These are phyloP conservation scores for Otolemur garnettii DNA, from an alignment of 2,113 vertebrate genomes.

Conservation along the genomic window DNA sequence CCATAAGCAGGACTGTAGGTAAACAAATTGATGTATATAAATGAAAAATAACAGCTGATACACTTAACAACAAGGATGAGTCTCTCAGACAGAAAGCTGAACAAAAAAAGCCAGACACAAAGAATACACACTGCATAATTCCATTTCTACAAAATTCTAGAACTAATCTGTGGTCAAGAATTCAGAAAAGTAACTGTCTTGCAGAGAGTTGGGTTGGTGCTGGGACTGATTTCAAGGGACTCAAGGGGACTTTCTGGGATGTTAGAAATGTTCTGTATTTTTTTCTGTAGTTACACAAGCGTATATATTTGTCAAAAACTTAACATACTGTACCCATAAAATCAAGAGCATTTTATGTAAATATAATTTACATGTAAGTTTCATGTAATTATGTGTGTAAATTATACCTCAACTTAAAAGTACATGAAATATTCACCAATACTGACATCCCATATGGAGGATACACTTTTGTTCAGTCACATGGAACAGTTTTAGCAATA, in stretches of 20 bases:
- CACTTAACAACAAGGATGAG: no score
- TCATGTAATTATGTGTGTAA: background rate
- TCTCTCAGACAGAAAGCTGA: background rate
- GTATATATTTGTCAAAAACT: background rate
- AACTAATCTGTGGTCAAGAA: background rate
- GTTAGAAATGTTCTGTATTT: background rate
- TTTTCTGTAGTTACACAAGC: background rate
- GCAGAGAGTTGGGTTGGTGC: background rate
- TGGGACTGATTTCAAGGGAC: no score
- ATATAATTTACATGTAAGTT: background rate
- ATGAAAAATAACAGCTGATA: background rate
- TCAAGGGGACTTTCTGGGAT: background rate
- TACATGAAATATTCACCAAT: background rate
- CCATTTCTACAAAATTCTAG: background rate
- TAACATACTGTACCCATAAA: background rate
- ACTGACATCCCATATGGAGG: background rate
- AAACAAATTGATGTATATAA: background rate
- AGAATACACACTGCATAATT: background rate
- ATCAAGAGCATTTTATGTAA: background rate
- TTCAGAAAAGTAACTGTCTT: background rate
- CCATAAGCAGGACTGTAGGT: background rate
- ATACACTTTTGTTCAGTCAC: background rate
- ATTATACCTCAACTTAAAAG: conserved; percentile 10
- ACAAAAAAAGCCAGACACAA: background rate
- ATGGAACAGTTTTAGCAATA: background rate